phyloP scores from a whole-genome alignment of 1,140 invertebrate species.

The Pseudomyrmex pallidus region DNA sequence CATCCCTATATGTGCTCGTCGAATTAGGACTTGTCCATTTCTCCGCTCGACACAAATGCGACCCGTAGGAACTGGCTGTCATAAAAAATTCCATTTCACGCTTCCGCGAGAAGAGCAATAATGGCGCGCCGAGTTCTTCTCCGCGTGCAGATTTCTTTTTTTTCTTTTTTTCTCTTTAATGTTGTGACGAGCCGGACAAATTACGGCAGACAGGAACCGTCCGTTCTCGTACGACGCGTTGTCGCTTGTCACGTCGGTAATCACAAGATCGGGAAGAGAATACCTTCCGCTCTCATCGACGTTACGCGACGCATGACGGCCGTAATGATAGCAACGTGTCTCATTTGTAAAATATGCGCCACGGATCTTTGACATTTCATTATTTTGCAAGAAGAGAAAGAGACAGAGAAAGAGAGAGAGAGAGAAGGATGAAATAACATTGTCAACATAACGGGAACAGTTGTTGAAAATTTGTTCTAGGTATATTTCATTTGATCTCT shows the following conservation, averaged over 20 bases:
- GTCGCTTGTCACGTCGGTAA: neutral
- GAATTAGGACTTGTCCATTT: slow-evolving; percentile 48
- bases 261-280: slow-evolving; percentile 14
- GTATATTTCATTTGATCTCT: neutral
- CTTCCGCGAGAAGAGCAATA: slow-evolving; percentile 38
- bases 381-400: neutral
- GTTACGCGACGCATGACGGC: neutral
- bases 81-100: slow-evolving; percentile 68
- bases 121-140: slow-evolving; percentile 16
- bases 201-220: neutral
- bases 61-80: slow-evolving; percentile 22
- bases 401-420: neutral
- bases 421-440: neutral
- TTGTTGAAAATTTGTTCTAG: neutral
- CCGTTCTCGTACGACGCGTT: slow-evolving; percentile 1
- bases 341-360: slow-evolving; percentile 15
- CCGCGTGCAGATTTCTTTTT: slow-evolving; percentile 13
- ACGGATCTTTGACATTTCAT: slow-evolving; percentile 1
- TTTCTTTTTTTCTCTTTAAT: neutral
- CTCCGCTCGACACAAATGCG: slow-evolving; percentile 10
- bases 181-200: slow-evolving; percentile 23
- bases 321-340: neutral
- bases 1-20: neutral
- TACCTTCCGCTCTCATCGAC: neutral
- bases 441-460: neutral